Evolutionary conservation across 2,113 vertebrate species (phyloP), one percentile per base, ranked within the genome.

Genomic region (Ginglymostoma cirratum): DNA sequence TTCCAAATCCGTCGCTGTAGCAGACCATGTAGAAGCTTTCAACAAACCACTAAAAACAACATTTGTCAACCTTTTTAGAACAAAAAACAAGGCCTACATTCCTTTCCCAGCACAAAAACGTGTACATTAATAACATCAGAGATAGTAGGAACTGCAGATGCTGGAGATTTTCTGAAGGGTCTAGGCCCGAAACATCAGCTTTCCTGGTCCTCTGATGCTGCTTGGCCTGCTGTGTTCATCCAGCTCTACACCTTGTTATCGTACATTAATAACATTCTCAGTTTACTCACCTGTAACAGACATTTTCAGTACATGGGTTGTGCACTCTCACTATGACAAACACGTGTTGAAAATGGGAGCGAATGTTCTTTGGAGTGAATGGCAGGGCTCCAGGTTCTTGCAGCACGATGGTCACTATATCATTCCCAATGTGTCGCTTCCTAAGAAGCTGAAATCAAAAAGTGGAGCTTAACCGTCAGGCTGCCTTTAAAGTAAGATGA

Each of bases 341-440:
- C 85, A 99, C 99, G 0, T 99, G 99, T 95, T 99, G 99, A 96
- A 99, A 99, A 97, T 99, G 99, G 78, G 99, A 99, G 4, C 98
- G 98, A 96, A 99, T 98, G 96, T 98, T 98, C 97, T 99, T 99
- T 24, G 99, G 99, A 89, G 98, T 99, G 98, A 99, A 99, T 0
- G 99, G 98, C 95, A 98, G 98, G 95, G 99, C 98, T 95, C 99
- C 99, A 2, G 99, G 98, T 97, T 99, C 99, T 97, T 99, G 99
- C 97, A 99, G 99, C 97, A 99, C 99, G 96, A 99, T 99, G 76
- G 99, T 99, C 96, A 99, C 99, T 5, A 99, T 99, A 97, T 99
- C 99, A 96, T 99, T 99, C 78, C 99, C 99, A 96, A 99, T 99
- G 96, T 99, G 99, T 27, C 99, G 98, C 97, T 99, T 99, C 97